These are phyloP conservation scores for Elachura formosa DNA, from an alignment of 2,113 vertebrate genomes.

Conservation along the genomic window DNA sequence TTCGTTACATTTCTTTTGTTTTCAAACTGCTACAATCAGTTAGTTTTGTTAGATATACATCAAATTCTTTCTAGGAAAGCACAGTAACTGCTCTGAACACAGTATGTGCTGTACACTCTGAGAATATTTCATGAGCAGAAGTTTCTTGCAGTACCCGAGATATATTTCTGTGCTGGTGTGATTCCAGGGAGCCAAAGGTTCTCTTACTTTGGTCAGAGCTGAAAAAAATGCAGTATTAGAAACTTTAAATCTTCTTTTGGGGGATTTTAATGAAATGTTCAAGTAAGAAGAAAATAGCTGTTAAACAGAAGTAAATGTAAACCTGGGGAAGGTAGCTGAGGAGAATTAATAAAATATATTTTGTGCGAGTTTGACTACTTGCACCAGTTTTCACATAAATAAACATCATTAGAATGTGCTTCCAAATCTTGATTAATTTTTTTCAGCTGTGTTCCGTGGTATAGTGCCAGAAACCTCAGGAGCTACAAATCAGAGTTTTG, in stretches of 20 bases:
- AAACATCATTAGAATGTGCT: not conserved
- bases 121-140: not conserved
- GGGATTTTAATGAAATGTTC: not conserved
- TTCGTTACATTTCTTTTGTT: not conserved
- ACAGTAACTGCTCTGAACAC: not conserved
- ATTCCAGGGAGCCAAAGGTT: not conserved
- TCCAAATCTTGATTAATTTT: not conserved
- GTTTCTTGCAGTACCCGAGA: not conserved
- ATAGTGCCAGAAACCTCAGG: not conserved
- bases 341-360: not conserved
- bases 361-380: not conserved
- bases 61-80: not conserved
- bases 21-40: not conserved
- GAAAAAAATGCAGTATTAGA: not conserved
- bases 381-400: not conserved
- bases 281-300: not conserved
- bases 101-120: fast-evolving
- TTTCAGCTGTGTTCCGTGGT: not conserved
- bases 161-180: not conserved
- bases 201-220: not conserved
- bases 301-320: not conserved
- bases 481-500: not conserved
- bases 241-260: not conserved
- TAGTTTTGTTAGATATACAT: not conserved
- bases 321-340: not conserved